These are phyloP conservation scores for Dermatemys mawii DNA, from an alignment of 2,113 vertebrate species.

Conservation along the genomic window DNA sequence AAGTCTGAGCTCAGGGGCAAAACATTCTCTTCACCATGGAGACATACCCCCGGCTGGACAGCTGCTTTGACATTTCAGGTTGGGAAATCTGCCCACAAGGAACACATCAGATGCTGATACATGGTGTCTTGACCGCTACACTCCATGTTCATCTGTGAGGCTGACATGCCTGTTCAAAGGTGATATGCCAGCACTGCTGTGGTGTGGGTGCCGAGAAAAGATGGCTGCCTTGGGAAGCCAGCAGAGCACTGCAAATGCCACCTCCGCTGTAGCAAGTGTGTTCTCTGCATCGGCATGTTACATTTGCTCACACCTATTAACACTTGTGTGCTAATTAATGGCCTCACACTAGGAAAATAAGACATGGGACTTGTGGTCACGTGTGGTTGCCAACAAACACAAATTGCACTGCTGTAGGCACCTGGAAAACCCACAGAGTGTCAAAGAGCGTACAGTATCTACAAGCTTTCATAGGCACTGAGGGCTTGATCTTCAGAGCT, in stretches of 20 bases:
- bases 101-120: constrained; percentile 24
- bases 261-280: neutral
- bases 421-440: neutral
- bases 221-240: constrained; percentile 13
- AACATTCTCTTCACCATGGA: constrained; percentile 61
- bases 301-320: neutral
- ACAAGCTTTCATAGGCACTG: constrained; percentile 28
- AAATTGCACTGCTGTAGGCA: neutral
- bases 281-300: neutral
- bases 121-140: neutral
- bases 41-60: constrained; percentile 44
- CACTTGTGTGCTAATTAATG: neutral
- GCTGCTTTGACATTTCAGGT: constrained; percentile 54
- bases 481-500: constrained; percentile 34
- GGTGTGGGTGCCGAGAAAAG: neutral
- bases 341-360: neutral
- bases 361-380: neutral
- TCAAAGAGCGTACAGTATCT: constrained; percentile 7
- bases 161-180: neutral
- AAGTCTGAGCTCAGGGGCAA: constrained; percentile 58
- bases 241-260: neutral
- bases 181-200: neutral
- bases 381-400: constrained; percentile 46
- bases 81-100: constrained; percentile 56
- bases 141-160: neutral